Evolutionary conservation across 2,888 invertebrate species (phyloP).

Genomic region (Napeogenes sylphis): DNA sequence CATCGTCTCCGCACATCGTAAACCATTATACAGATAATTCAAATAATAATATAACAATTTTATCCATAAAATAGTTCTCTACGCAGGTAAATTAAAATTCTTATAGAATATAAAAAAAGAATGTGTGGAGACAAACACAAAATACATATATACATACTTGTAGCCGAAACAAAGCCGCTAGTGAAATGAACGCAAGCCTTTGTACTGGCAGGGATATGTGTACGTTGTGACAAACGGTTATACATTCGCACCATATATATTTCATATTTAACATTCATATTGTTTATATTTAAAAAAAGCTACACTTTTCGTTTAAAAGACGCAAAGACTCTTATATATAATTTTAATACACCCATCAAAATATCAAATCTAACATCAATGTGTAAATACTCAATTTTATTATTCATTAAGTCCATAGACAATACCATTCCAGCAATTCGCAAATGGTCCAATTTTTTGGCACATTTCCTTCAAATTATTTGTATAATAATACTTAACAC

Average conservation of each 20-base stretch:
- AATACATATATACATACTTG: constrained; percentile 58
- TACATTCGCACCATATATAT: constrained; percentile 10
- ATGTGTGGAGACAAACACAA: constrained; percentile 40
- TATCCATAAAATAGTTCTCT: constrained; percentile 13
- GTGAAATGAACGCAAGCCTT: constrained; percentile 61
- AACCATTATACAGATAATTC: constrained; percentile 21
- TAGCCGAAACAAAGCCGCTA: constrained; percentile 55
- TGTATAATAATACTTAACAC: constrained; percentile 59
- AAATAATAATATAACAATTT: constrained; percentile 18
- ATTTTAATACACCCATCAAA: constrained; percentile 17
- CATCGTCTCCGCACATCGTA: constrained; percentile 18
- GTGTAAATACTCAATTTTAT: constrained; percentile 39
- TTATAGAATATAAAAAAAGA: constrained; percentile 25
- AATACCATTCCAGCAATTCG: constrained; percentile 47
- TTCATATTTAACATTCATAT: constrained; percentile 1
- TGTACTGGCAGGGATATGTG: constrained; percentile 68
- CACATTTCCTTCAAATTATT: constrained; percentile 57
- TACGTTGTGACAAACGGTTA: constrained; percentile 24
- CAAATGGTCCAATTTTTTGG: constrained; percentile 69
- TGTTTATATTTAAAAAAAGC: constrained; percentile 18
- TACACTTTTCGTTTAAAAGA: constrained; percentile 4
- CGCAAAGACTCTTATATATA: constrained; percentile 13
- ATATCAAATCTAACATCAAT: constrained; percentile 23
- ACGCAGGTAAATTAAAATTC: constrained; percentile 13
- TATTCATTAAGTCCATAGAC: constrained; percentile 35